Conservation (phyloP, 2,888 invertebrate genomes). For the Dicranocentrus wangi region DNA sequence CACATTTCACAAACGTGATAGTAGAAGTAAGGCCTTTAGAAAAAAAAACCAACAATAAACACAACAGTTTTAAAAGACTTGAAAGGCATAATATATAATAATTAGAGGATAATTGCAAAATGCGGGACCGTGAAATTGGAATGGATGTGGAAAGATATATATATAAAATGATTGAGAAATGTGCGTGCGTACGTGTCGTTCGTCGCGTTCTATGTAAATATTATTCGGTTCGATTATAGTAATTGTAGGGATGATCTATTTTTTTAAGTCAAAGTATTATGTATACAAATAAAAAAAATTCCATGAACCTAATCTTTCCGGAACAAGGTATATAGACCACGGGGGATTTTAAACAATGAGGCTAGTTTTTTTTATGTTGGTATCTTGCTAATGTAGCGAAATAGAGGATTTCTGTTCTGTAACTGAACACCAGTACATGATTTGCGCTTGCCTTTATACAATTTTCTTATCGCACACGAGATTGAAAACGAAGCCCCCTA, state of each 20-base stretch:
- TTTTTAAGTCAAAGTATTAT: background rate
- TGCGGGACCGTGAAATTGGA: too few species aligned
- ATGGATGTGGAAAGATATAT: too few species aligned
- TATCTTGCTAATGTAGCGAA: constrained; percentile 3
- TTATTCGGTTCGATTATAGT: constrained; percentile 26
- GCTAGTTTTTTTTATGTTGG: too few species aligned
- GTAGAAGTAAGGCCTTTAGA: too few species aligned
- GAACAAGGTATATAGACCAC: too few species aligned
- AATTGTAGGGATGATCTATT: background rate
- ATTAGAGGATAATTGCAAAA: too few species aligned
- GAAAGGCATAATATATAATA: too few species aligned
- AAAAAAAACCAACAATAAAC: too few species aligned
- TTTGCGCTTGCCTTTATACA: constrained; percentile 46
- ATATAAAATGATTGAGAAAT: too few species aligned
- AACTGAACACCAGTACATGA: constrained; percentile 40
- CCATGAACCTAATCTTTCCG: background rate
- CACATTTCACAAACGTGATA: too few species aligned
- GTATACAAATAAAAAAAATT: background rate
- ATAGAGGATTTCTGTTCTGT: constrained; percentile 28
- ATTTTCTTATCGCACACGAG: constrained; percentile 43
- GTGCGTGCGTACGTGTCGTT: constrained; percentile 48
- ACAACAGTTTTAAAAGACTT: too few species aligned
- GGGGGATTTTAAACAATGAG: too few species aligned
- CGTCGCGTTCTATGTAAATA: constrained; percentile 15
- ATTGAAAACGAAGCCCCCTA: constrained; percentile 1